Evolutionary conservation across 2,113 vertebrate genomes (phyloP), one percentile per base, ranked within the genome.

Genomic region (Prochilodus magdalenae): DNA sequence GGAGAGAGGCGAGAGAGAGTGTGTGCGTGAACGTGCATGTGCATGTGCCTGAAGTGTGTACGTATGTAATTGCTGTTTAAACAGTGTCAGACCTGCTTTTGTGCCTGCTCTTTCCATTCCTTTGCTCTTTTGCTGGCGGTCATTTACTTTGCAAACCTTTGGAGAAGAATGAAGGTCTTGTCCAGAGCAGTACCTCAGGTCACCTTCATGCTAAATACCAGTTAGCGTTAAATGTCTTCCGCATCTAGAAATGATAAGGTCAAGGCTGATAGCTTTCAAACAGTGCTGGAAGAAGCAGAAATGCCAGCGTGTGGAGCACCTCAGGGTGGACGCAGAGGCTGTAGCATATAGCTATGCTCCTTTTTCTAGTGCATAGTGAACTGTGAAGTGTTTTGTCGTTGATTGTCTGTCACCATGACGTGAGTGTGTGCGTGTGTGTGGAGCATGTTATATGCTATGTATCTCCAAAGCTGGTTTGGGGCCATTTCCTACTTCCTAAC

Each of bases 21-120:
- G 65, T 36, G 11, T 36, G 65, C 16, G 65, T 22, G 65, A 30
- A 16, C 49, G 49, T 51, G 65, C 29, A 33, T 40, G 40, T 51
- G 62, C 27, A 22, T 47, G 47, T 67, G 51, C 71, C 36, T 65
- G 33, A 40, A 11, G 47, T 62, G 60, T 66, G 36, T 70, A 40
- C 82, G 40, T 73, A 22, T 74, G 12, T 86, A 8, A 44, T 57
- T 70, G 85, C 76, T 89, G 76, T 84, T 29, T 57, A n/a, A 57
- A 4, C 62, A 53, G 13, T 67, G 65, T 77, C 13, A 24, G 60
- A 27, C 57, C 26, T 78, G 69, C 57, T 20, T 82, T 65, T 85
- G 85, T 88, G 87, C 30, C 26, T 24, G 29, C 44, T 73, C 71
- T 30, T 30, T 36, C 12, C 30, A 29, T 76, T 53, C 53, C 73